Evolutionary conservation across 2,888 invertebrate genomes (phyloP).

Genomic region (Folsomia candida): DNA sequence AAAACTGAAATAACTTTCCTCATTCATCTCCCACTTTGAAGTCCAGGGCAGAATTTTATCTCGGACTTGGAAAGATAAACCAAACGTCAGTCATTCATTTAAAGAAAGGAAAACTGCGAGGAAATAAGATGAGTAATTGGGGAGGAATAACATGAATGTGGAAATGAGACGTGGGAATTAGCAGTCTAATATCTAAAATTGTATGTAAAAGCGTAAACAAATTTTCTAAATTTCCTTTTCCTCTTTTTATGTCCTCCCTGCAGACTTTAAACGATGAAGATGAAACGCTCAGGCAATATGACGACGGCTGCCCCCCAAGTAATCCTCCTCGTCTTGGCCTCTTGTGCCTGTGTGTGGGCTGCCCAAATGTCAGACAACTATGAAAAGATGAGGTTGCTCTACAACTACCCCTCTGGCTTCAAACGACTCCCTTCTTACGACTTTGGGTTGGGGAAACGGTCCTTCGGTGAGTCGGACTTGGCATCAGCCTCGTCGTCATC

Average conservation of each 20-base stretch:
- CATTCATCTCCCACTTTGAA: too few species aligned
- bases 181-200: too few species aligned
- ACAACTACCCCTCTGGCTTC: conserved; percentile 31
- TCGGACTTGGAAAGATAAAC: too few species aligned
- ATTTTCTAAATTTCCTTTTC: background rate
- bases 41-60: too few species aligned
- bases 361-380: conserved; percentile 45
- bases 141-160: too few species aligned
- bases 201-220: too few species aligned
- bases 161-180: too few species aligned
- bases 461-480: conserved; percentile 36
- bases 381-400: conserved; percentile 41
- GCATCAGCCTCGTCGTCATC: conserved; percentile 45
- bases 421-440: conserved; percentile 45
- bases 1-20: too few species aligned
- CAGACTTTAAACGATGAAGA: conserved; percentile 25
- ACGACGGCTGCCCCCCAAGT: conserved; percentile 42
- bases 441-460: conserved; percentile 48
- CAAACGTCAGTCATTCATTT: too few species aligned
- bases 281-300: conserved; percentile 46
- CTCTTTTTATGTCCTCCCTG: background rate
- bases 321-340: conserved; percentile 43
- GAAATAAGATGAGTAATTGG: too few species aligned
- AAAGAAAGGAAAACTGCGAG: too few species aligned
- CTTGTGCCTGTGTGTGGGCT: conserved; percentile 44